A percentile compares a stretch with the other conserved stretches of the same genome.
phyloP scores from a whole-genome alignment of 2,888 invertebrate species.

The Nowickia ferox region DNA sequence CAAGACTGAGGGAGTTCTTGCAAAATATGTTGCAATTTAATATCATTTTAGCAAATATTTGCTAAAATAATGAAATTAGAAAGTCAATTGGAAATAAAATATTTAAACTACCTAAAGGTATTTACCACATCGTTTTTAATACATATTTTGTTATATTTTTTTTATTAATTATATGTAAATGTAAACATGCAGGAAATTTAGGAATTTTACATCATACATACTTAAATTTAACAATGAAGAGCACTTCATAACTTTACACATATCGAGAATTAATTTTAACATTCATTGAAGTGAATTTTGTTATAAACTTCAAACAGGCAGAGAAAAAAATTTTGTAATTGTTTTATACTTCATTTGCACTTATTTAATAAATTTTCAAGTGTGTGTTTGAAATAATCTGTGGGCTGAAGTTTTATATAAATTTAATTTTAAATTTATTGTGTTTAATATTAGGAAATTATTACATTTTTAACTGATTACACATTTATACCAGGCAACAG shows the following conservation, averaged over 20 bases:
- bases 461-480: not conserved
- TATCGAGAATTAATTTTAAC: constrained; percentile 25
- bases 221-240: not conserved
- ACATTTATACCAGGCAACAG: not conserved
- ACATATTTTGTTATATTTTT: not conserved
- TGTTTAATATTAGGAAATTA: not conserved
- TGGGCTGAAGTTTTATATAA: not conserved
- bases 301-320: constrained; percentile 24
- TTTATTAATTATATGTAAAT: constrained; percentile 2
- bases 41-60: constrained; percentile 44
- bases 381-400: not conserved
- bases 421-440: not conserved
- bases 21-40: not conserved
- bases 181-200: not conserved
- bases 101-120: constrained; percentile 64
- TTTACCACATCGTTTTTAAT: constrained; percentile 9
- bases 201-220: constrained; percentile 7
- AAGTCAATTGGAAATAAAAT: constrained; percentile 68
- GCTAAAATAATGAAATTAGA: constrained; percentile 53
- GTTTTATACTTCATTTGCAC: not conserved
- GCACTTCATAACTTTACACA: not conserved
- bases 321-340: not conserved
- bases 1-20: too few relatives aligned
- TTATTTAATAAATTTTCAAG: not conserved
- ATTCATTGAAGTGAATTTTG: constrained; percentile 57